Conservation (phyloP, 2,888 invertebrate genomes). For the Sinopyrophorus schimmeli region DNA sequence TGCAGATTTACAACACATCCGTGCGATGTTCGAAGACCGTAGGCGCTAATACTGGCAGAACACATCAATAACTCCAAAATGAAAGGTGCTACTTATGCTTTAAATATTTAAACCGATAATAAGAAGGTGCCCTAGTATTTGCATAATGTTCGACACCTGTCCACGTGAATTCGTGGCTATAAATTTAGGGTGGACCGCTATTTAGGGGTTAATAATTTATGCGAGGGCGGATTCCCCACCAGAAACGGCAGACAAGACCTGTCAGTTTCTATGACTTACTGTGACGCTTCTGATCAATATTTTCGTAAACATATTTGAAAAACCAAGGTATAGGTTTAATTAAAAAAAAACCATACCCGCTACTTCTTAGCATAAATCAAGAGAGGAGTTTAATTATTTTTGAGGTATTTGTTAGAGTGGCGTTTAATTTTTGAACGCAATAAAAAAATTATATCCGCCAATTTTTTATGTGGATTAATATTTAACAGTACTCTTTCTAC, state of each 20-base stretch:
- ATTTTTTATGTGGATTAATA: too few species aligned
- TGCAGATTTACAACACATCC: constrained; percentile 44
- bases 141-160: constrained; percentile 54
- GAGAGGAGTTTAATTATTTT: too few species aligned
- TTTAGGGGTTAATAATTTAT: constrained; percentile 27
- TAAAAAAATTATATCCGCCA: too few species aligned
- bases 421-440: too few species aligned
- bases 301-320: not conserved
- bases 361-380: too few species aligned
- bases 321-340: too few species aligned
- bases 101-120: constrained; percentile 57
- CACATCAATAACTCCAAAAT: constrained; percentile 38
- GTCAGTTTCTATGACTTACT: constrained; percentile 26
- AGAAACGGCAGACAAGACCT: constrained; percentile 18
- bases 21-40: constrained; percentile 33
- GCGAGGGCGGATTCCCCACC: constrained; percentile 21
- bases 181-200: constrained; percentile 20
- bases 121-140: constrained; percentile 50
- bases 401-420: too few species aligned
- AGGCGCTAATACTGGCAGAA: constrained; percentile 34
- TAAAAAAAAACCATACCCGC: too few species aligned
- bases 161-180: constrained; percentile 23
- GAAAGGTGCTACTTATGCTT: constrained; percentile 56
- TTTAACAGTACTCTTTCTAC: too few species aligned
- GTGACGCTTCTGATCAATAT: constrained; percentile 8